phyloP scores from a whole-genome alignment of 2,113 vertebrate species.

The Cololabis saira region DNA sequence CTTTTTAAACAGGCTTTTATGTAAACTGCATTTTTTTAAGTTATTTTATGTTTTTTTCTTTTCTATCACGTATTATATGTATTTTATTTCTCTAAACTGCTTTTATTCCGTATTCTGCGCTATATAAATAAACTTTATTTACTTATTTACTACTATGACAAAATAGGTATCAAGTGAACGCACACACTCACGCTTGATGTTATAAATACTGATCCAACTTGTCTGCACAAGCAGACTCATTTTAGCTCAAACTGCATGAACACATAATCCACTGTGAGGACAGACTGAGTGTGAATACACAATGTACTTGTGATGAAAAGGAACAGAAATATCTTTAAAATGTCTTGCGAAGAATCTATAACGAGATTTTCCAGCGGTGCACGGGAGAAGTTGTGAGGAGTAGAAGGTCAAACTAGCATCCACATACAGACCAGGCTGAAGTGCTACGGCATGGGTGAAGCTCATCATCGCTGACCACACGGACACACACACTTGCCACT shows the following conservation, averaged over 20 bases:
- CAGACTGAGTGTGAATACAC: background rate
- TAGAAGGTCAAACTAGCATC: conserved; percentile 1
- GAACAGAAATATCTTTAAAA: background rate
- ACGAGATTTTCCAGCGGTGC: conserved; percentile 4
- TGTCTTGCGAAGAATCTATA: background rate
- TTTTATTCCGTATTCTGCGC: too few species aligned
- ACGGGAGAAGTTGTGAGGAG: background rate
- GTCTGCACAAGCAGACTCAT: background rate
- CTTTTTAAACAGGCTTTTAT: too few species aligned
- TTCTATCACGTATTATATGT: too few species aligned
- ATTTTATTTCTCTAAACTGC: too few species aligned
- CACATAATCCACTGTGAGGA: too few species aligned
- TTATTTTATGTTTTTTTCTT: too few species aligned
- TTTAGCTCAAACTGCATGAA: too few species aligned
- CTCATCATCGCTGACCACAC: background rate
- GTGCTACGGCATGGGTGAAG: background rate
- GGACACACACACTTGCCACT: background rate
- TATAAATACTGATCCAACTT: background rate
- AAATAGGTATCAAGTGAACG: conserved; percentile 19
- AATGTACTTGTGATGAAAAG: background rate
- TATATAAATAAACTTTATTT: too few species aligned
- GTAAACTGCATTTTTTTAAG: too few species aligned
- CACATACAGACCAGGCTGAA: background rate
- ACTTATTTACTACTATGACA: too few species aligned
- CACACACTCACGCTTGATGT: conserved; percentile 14